A percentile compares a stretch with the other conserved stretches of the same genome.
phyloP scores from a whole-genome alignment of 2,113 vertebrate species.

The Pollimyrus isidori region DNA sequence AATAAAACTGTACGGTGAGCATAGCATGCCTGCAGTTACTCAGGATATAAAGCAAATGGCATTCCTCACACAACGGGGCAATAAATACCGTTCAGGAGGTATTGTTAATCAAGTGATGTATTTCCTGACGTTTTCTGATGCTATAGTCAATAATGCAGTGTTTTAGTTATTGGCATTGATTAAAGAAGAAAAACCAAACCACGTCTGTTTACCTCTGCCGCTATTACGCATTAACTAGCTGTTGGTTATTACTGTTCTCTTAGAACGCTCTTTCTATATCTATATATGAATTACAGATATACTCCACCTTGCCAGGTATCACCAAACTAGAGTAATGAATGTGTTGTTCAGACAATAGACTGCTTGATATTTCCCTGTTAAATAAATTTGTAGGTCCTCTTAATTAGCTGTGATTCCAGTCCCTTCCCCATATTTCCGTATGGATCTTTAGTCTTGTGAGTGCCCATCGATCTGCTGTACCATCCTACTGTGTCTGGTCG shows the following conservation, averaged over 20 bases:
- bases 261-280: not conserved
- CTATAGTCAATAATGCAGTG: not conserved
- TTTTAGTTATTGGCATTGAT: not conserved
- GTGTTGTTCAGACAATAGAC: not conserved
- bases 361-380: not conserved
- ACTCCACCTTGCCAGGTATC: not conserved
- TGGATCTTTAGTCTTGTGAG: not conserved
- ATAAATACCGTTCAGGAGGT: not conserved
- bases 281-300: not conserved
- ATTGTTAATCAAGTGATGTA: not conserved
- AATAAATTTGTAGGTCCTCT: not conserved
- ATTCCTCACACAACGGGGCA: not conserved
- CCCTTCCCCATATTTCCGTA: not conserved
- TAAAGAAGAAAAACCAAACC: not conserved
- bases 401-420: not conserved
- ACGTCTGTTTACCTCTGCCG: not conserved
- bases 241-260: not conserved
- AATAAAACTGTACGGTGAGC: not conserved
- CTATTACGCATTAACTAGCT: not conserved
- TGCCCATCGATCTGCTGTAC: not conserved
- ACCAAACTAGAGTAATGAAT: not conserved
- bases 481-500: not conserved
- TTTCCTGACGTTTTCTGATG: not conserved
- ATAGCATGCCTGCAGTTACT: not conserved
- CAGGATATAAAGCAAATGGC: not conserved